Evolutionary conservation across 2,888 invertebrate genomes (phyloP).

Genomic region (Cheilosia pagana): DNA sequence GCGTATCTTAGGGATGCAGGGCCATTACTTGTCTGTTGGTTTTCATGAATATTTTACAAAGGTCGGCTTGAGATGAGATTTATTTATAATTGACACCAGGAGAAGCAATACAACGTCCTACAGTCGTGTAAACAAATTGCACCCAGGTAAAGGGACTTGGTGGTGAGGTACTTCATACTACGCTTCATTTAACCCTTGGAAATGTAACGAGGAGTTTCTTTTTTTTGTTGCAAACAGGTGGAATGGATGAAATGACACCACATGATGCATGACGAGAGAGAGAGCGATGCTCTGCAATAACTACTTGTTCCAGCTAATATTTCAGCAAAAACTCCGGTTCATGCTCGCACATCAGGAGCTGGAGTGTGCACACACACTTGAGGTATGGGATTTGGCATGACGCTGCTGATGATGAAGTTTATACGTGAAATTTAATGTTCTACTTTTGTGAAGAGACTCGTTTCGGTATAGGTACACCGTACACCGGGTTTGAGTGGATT

Average conservation of each 20-base stretch:
- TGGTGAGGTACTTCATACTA: slow-evolving; percentile 44
- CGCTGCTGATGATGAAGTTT: slow-evolving; percentile 29
- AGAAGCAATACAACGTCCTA: neutral
- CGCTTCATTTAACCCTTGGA: slow-evolving; percentile 67
- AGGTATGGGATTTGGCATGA: neutral
- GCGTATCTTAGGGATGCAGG: slow-evolving; percentile 33
- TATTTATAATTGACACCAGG: slow-evolving; percentile 64
- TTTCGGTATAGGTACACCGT: too few relatives aligned
- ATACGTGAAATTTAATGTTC: slow-evolving; percentile 37
- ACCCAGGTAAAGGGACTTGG: slow-evolving; percentile 15
- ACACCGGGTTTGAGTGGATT: slow-evolving; percentile 10
- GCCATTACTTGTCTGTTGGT: slow-evolving; percentile 20
- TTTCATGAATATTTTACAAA: slow-evolving; percentile 58
- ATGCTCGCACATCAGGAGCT: slow-evolving; percentile 35
- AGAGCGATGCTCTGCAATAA: slow-evolving; percentile 36
- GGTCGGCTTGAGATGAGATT: slow-evolving; percentile 32
- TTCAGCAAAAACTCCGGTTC: slow-evolving; percentile 16
- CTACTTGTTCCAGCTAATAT: slow-evolving; percentile 42
- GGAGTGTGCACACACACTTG: slow-evolving; percentile 5
- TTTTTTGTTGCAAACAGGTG: neutral
- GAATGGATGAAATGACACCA: slow-evolving; percentile 58
- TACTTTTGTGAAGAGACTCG: slow-evolving; percentile 30
- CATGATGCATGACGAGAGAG: slow-evolving; percentile 58
- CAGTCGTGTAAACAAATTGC: slow-evolving; percentile 14
- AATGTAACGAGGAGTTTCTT: slow-evolving; percentile 38